Percentiles rank a stretch among this genome's conserved stretches.
phyloP scores from a whole-genome alignment of 2,797 vertebrate species.

The Pelodytes ibericus region DNA sequence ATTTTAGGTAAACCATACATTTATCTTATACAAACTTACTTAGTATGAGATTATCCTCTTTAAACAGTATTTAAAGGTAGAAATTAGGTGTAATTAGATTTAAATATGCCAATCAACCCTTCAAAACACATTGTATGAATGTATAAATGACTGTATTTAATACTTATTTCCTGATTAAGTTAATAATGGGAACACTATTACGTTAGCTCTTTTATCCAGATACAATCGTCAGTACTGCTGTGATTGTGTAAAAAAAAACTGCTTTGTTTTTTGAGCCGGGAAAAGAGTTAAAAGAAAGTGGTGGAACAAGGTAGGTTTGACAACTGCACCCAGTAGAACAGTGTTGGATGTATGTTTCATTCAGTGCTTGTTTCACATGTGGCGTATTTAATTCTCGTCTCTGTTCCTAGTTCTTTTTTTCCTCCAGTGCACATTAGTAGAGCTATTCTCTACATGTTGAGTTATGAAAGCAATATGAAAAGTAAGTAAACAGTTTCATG shows the following conservation, averaged over 20 bases:
- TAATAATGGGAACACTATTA: too few species aligned
- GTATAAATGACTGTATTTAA: too few species aligned
- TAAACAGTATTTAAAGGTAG: too few species aligned
- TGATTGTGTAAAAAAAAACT: not conserved
- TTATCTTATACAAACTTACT: too few species aligned
- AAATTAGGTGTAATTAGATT: too few species aligned
- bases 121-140: too few species aligned
- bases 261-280: not conserved
- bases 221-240: not conserved
- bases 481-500: conserved; percentile 32
- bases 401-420: not conserved
- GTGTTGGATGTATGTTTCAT: not conserved
- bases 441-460: conserved; percentile 6
- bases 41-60: too few species aligned
- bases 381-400: not conserved
- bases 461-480: conserved; percentile 12
- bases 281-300: conserved; percentile 12
- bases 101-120: too few species aligned
- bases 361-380: not conserved
- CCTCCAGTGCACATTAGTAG: not conserved
- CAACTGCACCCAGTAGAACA: not conserved
- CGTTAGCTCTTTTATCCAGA: not conserved
- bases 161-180: too few species aligned
- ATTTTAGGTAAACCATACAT: too few species aligned
- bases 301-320: not conserved